A percentile compares a stretch with the other conserved stretches of the same genome.
Conservation (phyloP, 2,888 invertebrate genomes). For the Diarsia rubi region DNA sequence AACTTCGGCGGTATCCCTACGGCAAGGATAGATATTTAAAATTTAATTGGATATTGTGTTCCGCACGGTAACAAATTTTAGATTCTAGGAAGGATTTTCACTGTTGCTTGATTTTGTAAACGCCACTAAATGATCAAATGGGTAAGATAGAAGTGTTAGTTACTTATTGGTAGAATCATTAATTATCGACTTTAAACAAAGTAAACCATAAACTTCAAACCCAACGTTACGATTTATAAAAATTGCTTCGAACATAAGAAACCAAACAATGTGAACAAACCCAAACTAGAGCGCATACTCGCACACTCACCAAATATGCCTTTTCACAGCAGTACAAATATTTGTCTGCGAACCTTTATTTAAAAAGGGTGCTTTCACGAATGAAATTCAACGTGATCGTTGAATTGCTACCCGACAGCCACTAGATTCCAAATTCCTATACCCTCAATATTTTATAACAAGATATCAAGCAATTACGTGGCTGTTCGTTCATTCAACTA, state of each 20-base stretch:
- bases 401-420: constrained; percentile 59
- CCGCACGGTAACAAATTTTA: constrained; percentile 4
- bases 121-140: background rate
- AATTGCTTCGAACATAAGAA: constrained; percentile 31
- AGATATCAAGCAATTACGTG: constrained; percentile 58
- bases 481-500: constrained; percentile 40
- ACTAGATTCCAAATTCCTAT: constrained; percentile 49
- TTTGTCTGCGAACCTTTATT: constrained; percentile 58
- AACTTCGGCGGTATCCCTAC: constrained; percentile 48
- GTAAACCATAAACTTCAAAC: constrained; percentile 12
- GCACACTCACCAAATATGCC: constrained; percentile 43
- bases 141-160: background rate
- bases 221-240: background rate
- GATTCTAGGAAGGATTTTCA: background rate
- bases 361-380: constrained; percentile 63
- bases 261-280: constrained; percentile 23
- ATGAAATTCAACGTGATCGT: constrained; percentile 63
- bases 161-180: background rate
- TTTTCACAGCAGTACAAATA: constrained; percentile 55
- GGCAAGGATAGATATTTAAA: constrained; percentile 22
- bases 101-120: background rate
- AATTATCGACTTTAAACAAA: background rate
- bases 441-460: constrained; percentile 57
- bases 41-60: constrained; percentile 40
- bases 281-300: constrained; percentile 24